Evolutionary conservation across 2,888 invertebrate genomes (phyloP).

Genomic region (Allophyes oxyacanthae): DNA sequence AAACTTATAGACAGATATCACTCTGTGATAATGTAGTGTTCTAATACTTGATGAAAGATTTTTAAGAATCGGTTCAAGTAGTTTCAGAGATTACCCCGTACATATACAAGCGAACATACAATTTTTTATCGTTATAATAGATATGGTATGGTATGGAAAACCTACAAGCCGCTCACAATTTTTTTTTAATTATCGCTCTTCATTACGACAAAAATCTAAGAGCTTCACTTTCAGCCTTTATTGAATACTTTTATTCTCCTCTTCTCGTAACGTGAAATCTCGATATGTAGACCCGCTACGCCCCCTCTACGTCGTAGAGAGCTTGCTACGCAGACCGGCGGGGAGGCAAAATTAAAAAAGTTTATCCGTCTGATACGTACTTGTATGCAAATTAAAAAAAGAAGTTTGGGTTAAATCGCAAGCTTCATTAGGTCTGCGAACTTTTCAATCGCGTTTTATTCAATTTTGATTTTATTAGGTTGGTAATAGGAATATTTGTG

Average conservation of each 20-base stretch:
- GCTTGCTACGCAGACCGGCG: conserved; percentile 44
- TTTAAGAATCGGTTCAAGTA: too few species aligned
- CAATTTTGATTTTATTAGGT: conserved; percentile 18
- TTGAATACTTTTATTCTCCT: neutral
- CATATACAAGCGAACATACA: too few species aligned
- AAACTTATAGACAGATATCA: too few species aligned
- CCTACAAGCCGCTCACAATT: too few species aligned
- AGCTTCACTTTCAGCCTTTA: neutral
- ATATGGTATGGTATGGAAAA: too few species aligned
- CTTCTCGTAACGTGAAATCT: conserved; percentile 7
- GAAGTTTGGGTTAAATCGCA: conserved; percentile 27
- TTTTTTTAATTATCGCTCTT: too few species aligned
- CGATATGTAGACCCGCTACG: conserved; percentile 21
- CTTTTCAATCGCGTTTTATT: conserved; percentile 35
- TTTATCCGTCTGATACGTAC: conserved; percentile 67
- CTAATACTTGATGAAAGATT: too few species aligned
- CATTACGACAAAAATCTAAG: too few species aligned
- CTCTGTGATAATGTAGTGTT: too few species aligned
- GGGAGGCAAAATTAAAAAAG: conserved; percentile 82
- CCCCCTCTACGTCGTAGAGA: conserved; percentile 48
- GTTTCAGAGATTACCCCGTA: too few species aligned
- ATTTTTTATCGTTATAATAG: too few species aligned
- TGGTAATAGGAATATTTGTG: neutral
- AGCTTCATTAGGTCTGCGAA: conserved; percentile 52
- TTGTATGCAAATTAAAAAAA: conserved; percentile 68